Conservation (phyloP, 1,140 invertebrate genomes). For the Trichoplusia ni region DNA sequence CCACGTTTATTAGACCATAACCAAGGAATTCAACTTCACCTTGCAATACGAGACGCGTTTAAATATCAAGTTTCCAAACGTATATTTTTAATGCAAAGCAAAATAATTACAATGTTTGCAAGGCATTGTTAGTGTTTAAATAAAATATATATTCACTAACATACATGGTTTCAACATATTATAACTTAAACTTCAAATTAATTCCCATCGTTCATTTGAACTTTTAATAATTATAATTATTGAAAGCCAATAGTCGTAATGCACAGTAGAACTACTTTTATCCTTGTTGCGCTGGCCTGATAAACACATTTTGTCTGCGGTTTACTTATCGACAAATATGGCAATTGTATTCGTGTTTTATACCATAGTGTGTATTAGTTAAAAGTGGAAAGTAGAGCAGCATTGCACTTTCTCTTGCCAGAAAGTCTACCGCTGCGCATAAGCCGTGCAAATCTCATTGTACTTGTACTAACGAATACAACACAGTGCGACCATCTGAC, state of each 20-base stretch:
- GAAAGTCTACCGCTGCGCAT: conserved; percentile 56
- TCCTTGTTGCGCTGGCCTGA: too few species aligned
- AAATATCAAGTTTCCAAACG: conserved; percentile 41
- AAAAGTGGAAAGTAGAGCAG: conserved; percentile 70
- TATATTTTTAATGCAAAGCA: conserved; percentile 22
- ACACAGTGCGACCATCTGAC: conserved; percentile 31
- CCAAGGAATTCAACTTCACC: conserved; percentile 47
- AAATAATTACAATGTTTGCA: conserved; percentile 18
- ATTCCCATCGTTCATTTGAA: too few species aligned
- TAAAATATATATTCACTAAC: too few species aligned
- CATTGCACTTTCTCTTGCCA: conserved; percentile 68
- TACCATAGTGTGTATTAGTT: conserved; percentile 39
- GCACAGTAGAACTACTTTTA: too few species aligned
- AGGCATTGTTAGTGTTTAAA: conserved; percentile 18
- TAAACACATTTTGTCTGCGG: conserved; percentile 12
- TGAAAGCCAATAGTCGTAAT: too few species aligned
- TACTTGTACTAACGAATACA: conserved; percentile 24
- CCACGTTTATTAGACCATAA: conserved; percentile 45
- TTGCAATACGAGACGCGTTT: conserved; percentile 38
- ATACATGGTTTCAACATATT: too few species aligned
- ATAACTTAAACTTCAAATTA: too few species aligned
- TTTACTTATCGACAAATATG: conserved; percentile 1
- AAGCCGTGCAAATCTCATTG: conserved; percentile 50
- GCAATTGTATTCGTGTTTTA: conserved; percentile 22
- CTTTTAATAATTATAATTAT: too few species aligned